Evolutionary conservation across 2,797 vertebrate genomes (phyloP).

Genomic region (Amniataba percoides): DNA sequence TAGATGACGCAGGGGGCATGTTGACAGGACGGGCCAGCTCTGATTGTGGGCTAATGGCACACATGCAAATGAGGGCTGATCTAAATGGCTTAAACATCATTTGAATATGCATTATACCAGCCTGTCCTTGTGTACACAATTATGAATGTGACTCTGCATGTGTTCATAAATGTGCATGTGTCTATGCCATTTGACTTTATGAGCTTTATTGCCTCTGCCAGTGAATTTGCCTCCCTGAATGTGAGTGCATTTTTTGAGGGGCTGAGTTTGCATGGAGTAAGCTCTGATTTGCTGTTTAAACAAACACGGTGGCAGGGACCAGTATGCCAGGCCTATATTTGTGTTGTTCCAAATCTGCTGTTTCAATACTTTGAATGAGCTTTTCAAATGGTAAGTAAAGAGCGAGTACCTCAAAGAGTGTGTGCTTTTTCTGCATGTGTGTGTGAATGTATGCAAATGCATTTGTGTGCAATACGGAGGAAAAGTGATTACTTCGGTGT

Average conservation of each 20-base stretch:
- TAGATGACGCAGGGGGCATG: slow-evolving; percentile 6
- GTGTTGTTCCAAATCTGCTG: slow-evolving; percentile 31
- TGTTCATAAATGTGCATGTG: slow-evolving; percentile 18
- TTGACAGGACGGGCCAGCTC: slow-evolving; percentile 43
- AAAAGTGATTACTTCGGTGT: slow-evolving; percentile 41
- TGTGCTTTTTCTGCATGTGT: neutral
- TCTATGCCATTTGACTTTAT: slow-evolving; percentile 13
- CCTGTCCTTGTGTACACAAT: slow-evolving; percentile 15
- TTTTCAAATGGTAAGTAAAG: slow-evolving; percentile 72
- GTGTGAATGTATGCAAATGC: slow-evolving; percentile 33
- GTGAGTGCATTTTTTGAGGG: slow-evolving; percentile 58
- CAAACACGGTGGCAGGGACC: slow-evolving; percentile 20
- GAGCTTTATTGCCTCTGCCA: neutral
- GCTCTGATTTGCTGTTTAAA: slow-evolving; percentile 74
- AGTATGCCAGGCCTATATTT: neutral
- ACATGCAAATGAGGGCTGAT: slow-evolving; percentile 69
- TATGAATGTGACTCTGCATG: slow-evolving; percentile 38
- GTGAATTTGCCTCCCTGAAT: slow-evolving; percentile 2
- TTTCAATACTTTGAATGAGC: slow-evolving; percentile 41
- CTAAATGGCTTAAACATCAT: slow-evolving; percentile 75
- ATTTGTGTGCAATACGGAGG: slow-evolving; percentile 9
- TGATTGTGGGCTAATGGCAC: slow-evolving; percentile 65
- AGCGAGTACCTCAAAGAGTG: slow-evolving; percentile 16
- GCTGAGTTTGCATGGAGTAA: slow-evolving; percentile 76
- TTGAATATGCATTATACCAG: slow-evolving; percentile 82